Evolutionary conservation across 2,113 vertebrate species (phyloP), one percentile per base, ranked within the genome.

Genomic region (Tursiops truncatus): DNA sequence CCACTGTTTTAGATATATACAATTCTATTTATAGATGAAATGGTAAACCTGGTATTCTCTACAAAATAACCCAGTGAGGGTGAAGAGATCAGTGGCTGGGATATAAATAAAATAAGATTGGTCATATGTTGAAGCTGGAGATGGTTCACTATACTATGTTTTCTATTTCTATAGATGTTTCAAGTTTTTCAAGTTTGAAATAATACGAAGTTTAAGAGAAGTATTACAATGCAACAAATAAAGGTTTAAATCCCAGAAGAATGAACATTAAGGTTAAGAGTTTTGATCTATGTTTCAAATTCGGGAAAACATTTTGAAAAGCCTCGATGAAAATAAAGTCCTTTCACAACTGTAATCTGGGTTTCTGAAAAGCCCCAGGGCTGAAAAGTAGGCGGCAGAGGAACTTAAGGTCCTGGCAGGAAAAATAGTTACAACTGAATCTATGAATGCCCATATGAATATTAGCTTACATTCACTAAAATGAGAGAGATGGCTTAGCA

Each of bases 241-340:
- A 0, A 94, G 18, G 65, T 81, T 84, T 77, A 77, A 89, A 76
- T 92, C 36, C 53, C 23, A 70, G 67, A 96, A 95, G 76, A 88
- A 94, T 38, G 18, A 91, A 71, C 21, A n/a, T 67, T 86, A 92
- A 73, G 36, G 21, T n/a, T 67, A 5, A 85, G 95, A 93, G 81
- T 87, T 96, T 50, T 65, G 10, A 84, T 70, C 31, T 68, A 47
- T 50, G 15, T 92, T 95, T 95, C 85, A 83, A 87, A 83, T 87
- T 50, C 60, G 80, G 89, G 62, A 47, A 92, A 83, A 71, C 5
- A 83, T 36, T 70, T 79, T 73, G 68, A 74, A 93, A 94, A 90
- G 36, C 12, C 33, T 80, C 50, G 82, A 76, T 76, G 65, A 70
- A 94, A 94, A 94, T 31, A 71, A 67, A 92, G 60, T 47, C 44